Conservation (phyloP, 35 echinoderm and acorn worm genomes). For the Hemicentrotus pulcherrimus region DNA sequence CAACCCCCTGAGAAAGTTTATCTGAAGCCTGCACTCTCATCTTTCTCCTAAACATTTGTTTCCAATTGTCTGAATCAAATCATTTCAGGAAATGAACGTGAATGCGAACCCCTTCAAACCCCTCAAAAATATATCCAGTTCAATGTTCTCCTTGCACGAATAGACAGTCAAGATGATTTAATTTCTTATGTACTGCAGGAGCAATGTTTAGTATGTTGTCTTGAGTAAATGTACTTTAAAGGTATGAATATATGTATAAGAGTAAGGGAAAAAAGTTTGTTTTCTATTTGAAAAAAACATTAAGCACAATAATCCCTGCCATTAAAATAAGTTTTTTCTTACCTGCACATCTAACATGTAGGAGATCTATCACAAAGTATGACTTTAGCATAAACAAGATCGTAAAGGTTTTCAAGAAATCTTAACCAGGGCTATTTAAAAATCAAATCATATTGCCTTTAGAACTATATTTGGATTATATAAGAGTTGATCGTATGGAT, state of each 20-base stretch:
- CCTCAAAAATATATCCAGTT: neutral
- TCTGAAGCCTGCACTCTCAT: neutral
- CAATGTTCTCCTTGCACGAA: neutral
- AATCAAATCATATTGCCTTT: neutral
- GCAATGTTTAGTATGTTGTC: neutral
- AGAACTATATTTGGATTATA: no score
- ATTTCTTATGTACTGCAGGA: neutral
- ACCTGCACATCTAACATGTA: neutral
- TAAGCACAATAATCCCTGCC: neutral
- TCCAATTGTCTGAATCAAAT: slow-evolving; percentile 4
- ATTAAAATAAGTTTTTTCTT: neutral
- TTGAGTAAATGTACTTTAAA: neutral
- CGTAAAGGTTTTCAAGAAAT: neutral
- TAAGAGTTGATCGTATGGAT: no score
- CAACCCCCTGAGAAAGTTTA: slow-evolving; percentile 16
- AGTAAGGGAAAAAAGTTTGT: no score
- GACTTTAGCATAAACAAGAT: neutral
- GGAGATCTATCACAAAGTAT: neutral
- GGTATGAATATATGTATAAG: neutral
- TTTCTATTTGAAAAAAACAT: neutral
- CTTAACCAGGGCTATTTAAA: neutral
- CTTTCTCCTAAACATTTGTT: slow-evolving; percentile 14
- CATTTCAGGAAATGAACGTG: neutral
- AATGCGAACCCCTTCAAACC: neutral
- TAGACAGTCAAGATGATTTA: neutral